A percentile compares a stretch with the other conserved stretches of the same genome.
phyloP scores from a whole-genome alignment of 2,797 vertebrate genomes.

The Squalus acanthias region DNA sequence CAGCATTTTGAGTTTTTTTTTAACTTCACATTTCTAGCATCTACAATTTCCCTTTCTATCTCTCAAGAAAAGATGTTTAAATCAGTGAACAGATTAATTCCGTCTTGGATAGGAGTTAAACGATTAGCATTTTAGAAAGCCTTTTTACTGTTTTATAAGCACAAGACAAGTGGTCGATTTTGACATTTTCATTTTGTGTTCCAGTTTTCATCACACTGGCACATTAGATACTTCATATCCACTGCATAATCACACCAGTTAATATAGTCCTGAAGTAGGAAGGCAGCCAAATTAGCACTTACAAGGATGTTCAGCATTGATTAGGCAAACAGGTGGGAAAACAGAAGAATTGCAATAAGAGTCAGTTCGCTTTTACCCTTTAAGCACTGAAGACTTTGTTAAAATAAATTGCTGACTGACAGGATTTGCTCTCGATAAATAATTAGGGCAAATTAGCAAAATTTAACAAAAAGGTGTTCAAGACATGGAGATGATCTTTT shows the following conservation, averaged over 20 bases:
- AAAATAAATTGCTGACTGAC: background rate
- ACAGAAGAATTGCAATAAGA: constrained; percentile 46
- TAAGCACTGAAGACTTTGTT: background rate
- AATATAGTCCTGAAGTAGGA: constrained; percentile 52
- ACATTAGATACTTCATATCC: constrained; percentile 19
- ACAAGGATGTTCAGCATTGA: constrained; percentile 67
- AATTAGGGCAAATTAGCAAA: background rate
- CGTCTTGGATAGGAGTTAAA: background rate
- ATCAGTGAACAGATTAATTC: background rate
- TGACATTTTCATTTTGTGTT: background rate
- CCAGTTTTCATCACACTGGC: background rate
- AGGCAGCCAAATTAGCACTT: constrained; percentile 54
- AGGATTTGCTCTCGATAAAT: background rate
- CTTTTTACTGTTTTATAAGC: background rate
- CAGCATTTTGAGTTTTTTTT: background rate
- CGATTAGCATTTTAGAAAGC: background rate
- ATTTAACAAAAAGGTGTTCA: background rate
- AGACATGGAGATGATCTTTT: no score
- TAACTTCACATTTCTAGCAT: background rate
- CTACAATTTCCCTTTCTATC: background rate
- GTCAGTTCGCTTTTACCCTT: background rate
- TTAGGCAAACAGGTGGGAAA: constrained; percentile 63
- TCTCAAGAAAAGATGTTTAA: background rate
- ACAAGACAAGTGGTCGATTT: background rate
- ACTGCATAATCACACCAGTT: constrained; percentile 46